Evolutionary conservation across 1,140 invertebrate species (phyloP).

Genomic region (Drosophila sechellia): DNA sequence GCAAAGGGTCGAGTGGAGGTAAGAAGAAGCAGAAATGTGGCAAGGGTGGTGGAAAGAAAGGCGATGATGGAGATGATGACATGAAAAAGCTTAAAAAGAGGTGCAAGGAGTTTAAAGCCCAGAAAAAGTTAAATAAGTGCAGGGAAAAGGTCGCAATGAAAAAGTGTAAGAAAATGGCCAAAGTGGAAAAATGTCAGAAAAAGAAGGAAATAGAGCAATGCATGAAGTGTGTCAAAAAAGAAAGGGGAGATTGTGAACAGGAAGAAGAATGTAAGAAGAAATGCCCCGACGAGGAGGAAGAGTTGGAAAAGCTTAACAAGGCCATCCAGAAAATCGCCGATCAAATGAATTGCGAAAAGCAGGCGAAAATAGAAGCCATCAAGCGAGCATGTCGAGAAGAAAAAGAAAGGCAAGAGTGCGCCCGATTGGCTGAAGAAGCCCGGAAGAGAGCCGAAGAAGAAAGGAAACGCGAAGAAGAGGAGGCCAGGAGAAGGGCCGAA

Average conservation of each 20-base stretch:
- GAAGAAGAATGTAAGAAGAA: not conserved
- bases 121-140: not conserved
- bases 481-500: conserved; percentile 5
- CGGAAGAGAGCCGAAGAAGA: conserved; percentile 16
- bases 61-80: not conserved
- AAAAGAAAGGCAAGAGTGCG: conserved; percentile 13
- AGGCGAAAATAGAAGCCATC: conserved; percentile 28
- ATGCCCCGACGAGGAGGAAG: conserved; percentile 8
- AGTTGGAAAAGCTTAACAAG: conserved; percentile 17
- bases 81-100: not conserved
- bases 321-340: conserved; percentile 17
- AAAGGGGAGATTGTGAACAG: conserved; percentile 5
- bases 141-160: not conserved
- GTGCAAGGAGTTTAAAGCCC: not conserved
- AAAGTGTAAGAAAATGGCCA: conserved; percentile 5
- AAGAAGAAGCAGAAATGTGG: not conserved
- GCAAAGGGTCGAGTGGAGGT: not conserved
- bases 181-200: conserved; percentile 4
- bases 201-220: conserved; percentile 2
- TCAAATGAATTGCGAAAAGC: conserved; percentile 20
- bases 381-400: conserved; percentile 12
- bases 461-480: conserved; percentile 1
- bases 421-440: not conserved
- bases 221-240: conserved; percentile 7
- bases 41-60: conserved; percentile 6